Evolutionary conservation across 2,113 vertebrate genomes (phyloP).

Genomic region (Todiramphus saurophagus): DNA sequence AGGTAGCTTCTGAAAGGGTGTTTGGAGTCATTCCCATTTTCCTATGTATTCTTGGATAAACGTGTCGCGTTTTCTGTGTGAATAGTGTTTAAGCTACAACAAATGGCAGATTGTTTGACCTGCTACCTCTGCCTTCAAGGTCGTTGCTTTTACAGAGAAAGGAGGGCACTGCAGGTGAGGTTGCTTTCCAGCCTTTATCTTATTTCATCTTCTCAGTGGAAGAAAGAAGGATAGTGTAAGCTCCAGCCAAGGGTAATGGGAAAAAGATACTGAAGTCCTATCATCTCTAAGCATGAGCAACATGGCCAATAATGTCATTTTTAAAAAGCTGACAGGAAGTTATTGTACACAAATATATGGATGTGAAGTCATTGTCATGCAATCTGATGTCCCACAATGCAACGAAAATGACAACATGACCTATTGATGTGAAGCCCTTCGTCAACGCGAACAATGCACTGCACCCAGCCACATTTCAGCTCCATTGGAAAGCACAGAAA

Average conservation of each 20-base stretch:
- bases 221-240: not conserved
- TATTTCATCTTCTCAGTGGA: not conserved
- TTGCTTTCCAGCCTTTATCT: not conserved
- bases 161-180: not conserved
- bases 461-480: not conserved
- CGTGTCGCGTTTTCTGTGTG: not conserved
- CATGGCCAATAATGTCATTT: not conserved
- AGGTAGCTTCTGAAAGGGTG: not conserved
- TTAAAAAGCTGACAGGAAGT: not conserved
- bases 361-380: not conserved
- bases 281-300: not conserved
- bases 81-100: accelerated
- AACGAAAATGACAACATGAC: not conserved
- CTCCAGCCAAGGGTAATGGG: not conserved
- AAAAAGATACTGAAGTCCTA: accelerated
- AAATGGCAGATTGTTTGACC: not conserved
- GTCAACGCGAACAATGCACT: not conserved
- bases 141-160: not conserved
- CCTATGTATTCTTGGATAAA: not conserved
- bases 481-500: not conserved
- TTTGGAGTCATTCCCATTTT: not conserved
- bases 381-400: not conserved
- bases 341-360: not conserved
- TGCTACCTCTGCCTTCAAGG: not conserved
- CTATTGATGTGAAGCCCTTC: not conserved